phyloP scores from a whole-genome alignment of 2,113 vertebrate species.

The Tetraodon nigroviridis region DNA sequence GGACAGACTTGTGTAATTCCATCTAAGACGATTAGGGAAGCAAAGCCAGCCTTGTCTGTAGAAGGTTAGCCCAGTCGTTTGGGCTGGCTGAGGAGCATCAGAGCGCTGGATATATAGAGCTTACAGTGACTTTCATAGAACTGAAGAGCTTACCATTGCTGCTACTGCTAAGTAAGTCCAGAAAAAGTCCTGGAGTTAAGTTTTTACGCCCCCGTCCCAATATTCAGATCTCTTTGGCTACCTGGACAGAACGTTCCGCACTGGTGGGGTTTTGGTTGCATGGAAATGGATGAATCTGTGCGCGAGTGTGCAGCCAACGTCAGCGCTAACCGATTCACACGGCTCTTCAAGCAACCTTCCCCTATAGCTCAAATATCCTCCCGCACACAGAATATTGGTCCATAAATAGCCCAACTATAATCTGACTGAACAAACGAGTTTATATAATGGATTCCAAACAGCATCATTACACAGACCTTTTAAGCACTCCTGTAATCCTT shows the following conservation, averaged over 20 bases:
- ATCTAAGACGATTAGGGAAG: conserved; percentile 72
- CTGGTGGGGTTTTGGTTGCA: too few species aligned
- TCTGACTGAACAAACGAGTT: conserved; percentile 51
- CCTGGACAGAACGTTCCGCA: too few species aligned
- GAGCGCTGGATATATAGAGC: conserved; percentile 69
- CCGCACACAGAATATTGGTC: conserved; percentile 14
- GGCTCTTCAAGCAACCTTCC: too few species aligned
- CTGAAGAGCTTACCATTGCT: conserved; percentile 60
- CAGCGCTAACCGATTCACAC: too few species aligned
- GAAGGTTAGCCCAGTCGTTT: conserved; percentile 64
- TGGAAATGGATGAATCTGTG: too few species aligned
- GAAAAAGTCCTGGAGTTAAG: conserved; percentile 3
- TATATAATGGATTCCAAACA: conserved; percentile 57
- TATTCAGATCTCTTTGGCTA: too few species aligned
- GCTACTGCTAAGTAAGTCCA: conserved; percentile 43
- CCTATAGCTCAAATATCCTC: not conserved
- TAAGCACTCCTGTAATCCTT: conserved; percentile 57
- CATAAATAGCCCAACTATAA: conserved; percentile 45
- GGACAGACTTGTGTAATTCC: conserved; percentile 76
- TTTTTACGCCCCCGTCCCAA: too few species aligned
- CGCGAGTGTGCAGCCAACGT: too few species aligned
- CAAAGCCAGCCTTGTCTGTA: conserved; percentile 67
- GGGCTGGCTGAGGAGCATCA: conserved; percentile 58
- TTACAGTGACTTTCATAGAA: conserved; percentile 65
- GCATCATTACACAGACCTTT: conserved; percentile 37